phyloP scores from a whole-genome alignment of 2,113 vertebrate genomes.

The Piaya cayana region DNA sequence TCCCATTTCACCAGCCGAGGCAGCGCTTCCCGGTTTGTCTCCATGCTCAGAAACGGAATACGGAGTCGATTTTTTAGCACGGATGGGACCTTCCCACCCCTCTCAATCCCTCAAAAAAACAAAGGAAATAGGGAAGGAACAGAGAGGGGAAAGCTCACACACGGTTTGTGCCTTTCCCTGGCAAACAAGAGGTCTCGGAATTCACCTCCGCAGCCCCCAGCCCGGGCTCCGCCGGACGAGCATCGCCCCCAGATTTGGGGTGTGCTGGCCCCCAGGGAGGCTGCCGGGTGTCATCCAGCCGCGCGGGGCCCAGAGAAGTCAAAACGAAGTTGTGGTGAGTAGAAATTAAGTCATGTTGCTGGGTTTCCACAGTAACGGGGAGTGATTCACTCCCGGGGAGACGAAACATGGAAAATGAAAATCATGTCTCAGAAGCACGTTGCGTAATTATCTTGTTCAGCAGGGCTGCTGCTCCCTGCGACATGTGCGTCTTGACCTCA shows the following conservation, averaged over 20 bases:
- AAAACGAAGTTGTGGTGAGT: background rate
- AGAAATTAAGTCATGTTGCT: slow-evolving; percentile 3
- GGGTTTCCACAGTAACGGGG: background rate
- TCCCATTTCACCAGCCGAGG: background rate
- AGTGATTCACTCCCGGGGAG: slow-evolving; percentile 11
- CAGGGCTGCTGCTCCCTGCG: background rate
- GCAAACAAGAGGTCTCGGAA: background rate
- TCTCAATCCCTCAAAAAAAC: background rate
- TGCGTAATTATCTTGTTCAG: background rate
- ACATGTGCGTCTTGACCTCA: background rate
- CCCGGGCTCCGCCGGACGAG: accelerated
- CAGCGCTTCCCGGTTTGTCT: accelerated
- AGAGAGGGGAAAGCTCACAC: background rate
- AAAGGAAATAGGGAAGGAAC: background rate
- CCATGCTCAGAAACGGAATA: accelerated
- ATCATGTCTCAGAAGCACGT: background rate
- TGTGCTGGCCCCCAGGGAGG: background rate
- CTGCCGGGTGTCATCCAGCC: background rate
- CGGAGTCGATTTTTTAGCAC: background rate
- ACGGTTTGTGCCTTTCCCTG: background rate
- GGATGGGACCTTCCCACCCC: background rate
- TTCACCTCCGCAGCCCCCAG: background rate
- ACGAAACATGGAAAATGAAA: background rate
- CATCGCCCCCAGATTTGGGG: background rate
- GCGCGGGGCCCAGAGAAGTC: background rate